These are phyloP conservation scores for Spongilla lacustris DNA, from an alignment of 37 sponge, comb jelly and placozoan species.

Conservation along the genomic window DNA sequence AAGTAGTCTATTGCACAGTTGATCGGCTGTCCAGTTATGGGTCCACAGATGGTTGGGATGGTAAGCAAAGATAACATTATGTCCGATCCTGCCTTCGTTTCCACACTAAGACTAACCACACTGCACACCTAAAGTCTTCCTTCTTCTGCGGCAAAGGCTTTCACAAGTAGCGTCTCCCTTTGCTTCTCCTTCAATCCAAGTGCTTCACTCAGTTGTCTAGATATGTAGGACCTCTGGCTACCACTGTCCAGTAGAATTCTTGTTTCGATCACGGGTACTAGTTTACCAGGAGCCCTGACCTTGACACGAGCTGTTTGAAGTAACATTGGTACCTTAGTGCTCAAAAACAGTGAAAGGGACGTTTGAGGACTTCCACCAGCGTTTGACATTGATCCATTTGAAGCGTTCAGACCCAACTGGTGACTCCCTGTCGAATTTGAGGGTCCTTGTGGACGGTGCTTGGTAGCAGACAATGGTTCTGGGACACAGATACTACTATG, in stretches of 20 bases:
- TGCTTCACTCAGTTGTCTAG: neutral
- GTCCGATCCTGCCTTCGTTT: neutral
- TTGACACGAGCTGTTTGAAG: neutral
- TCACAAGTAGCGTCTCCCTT: slow-evolving; percentile 7
- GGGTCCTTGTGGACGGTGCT: neutral
- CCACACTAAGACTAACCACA: neutral
- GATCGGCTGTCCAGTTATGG: slow-evolving; percentile 5
- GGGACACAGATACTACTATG: slow-evolving; percentile 1
- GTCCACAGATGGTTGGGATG: slow-evolving; percentile 26
- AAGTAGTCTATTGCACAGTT: neutral
- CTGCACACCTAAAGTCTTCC: neutral
- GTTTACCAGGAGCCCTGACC: neutral
- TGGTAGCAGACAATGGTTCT: too few relatives aligned
- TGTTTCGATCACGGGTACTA: neutral
- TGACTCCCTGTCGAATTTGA: neutral
- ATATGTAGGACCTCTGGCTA: slow-evolving; percentile 40
- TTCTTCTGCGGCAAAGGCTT: slow-evolving; percentile 21
- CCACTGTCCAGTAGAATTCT: neutral
- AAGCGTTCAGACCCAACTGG: too few relatives aligned
- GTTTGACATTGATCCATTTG: too few relatives aligned
- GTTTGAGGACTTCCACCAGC: neutral
- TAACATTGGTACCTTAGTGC: neutral
- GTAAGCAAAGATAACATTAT: neutral
- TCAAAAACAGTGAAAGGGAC: neutral
- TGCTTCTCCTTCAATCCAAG: neutral